A percentile compares a stretch with the other conserved stretches of the same genome.
Evolutionary conservation across 2,797 vertebrate species (phyloP).

Genomic region (Coregonus ussuriensis): DNA sequence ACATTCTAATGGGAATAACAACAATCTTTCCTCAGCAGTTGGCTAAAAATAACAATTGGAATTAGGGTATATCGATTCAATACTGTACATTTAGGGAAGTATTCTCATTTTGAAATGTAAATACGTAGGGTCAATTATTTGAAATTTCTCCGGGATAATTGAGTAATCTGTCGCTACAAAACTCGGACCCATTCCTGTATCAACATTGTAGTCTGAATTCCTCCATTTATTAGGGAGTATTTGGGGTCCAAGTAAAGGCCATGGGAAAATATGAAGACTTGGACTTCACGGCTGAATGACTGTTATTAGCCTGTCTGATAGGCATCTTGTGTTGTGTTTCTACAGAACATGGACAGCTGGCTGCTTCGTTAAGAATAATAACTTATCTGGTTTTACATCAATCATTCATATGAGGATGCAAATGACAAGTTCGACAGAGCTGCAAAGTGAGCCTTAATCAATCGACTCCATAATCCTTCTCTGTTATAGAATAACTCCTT

Average conservation of each 20-base stretch:
- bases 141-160: neutral
- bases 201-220: neutral
- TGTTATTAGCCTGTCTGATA: neutral
- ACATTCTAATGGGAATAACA: constrained; percentile 44
- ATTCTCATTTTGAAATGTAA: neutral
- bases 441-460: constrained; percentile 1
- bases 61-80: neutral
- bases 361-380: neutral
- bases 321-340: neutral
- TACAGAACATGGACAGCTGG: neutral
- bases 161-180: neutral
- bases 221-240: neutral
- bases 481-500: neutral
- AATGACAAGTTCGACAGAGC: neutral
- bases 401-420: neutral
- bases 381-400: neutral
- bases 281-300: neutral
- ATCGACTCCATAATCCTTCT: neutral
- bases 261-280: neutral
- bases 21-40: constrained; percentile 36
- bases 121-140: neutral
- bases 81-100: neutral
- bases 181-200: neutral
- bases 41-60: neutral
- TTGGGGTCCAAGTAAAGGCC: neutral